These are phyloP conservation scores for Lingula anatina DNA, from an alignment of 2,888 invertebrate species.

Conservation along the genomic window DNA sequence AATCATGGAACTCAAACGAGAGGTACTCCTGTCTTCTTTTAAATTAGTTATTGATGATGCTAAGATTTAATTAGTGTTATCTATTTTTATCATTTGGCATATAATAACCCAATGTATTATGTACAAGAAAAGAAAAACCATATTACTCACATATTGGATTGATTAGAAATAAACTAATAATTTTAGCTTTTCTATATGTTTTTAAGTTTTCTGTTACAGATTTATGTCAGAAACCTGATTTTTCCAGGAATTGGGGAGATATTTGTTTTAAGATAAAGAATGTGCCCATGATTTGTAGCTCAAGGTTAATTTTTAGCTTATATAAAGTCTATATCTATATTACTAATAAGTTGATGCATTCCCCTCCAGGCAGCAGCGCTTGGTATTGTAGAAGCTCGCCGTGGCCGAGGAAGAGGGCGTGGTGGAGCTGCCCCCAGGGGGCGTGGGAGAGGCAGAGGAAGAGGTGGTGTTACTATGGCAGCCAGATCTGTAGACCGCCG, in stretches of 20 bases:
- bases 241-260: background rate
- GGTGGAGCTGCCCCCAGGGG: constrained; percentile 24
- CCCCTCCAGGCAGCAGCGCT: constrained; percentile 46
- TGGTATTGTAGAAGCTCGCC: constrained; percentile 35
- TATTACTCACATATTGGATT: too few relatives aligned
- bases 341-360: background rate
- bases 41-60: too few relatives aligned
- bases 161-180: too few relatives aligned
- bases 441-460: constrained; percentile 22
- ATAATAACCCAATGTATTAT: background rate
- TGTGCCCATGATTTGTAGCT: too few relatives aligned
- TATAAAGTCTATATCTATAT: background rate
- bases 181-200: too few relatives aligned
- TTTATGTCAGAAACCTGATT: too few relatives aligned
- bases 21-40: too few relatives aligned
- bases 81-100: background rate
- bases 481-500: constrained; percentile 68
- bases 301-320: too few relatives aligned
- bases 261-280: too few relatives aligned
- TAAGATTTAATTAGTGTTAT: too few relatives aligned
- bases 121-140: background rate
- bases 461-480: constrained; percentile 14
- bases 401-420: constrained; percentile 33
- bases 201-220: too few relatives aligned
- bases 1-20: constrained; percentile 65